phyloP scores from a whole-genome alignment of 92 coral and sea anemone species.

The Actinernus sp. region DNA sequence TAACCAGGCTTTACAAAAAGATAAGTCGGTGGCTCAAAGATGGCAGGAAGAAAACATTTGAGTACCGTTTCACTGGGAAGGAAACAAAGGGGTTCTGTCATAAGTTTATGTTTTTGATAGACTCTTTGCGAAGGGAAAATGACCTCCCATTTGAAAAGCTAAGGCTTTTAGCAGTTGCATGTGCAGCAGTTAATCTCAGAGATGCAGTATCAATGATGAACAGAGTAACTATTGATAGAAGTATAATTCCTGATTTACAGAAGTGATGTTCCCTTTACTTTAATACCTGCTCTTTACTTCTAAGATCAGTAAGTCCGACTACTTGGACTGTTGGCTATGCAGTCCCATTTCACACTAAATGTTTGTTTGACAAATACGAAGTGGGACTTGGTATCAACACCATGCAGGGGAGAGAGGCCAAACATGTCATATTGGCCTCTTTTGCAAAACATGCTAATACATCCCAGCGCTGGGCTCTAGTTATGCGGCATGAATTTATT shows the following conservation, averaged over 20 bases:
- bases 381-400: constrained; percentile 65
- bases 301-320: constrained; percentile 54
- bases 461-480: constrained; percentile 56
- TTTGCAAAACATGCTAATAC: constrained; percentile 74
- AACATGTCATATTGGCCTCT: constrained; percentile 55
- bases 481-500: constrained; percentile 70
- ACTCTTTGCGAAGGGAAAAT: no score
- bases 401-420: constrained; percentile 76
- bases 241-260: no score
- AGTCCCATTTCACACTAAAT: constrained; percentile 61
- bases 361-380: constrained; percentile 38
- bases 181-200: no score
- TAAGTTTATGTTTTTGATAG: constrained; percentile 36
- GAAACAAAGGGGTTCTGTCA: constrained; percentile 75
- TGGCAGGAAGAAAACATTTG: constrained; percentile 56
- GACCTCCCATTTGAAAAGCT: constrained; percentile 23
- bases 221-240: no score
- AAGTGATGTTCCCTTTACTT: no score
- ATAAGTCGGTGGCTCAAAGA: constrained; percentile 49
- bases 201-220: no score
- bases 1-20: constrained; percentile 30
- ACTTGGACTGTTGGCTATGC: constrained; percentile 77
- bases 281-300: no score
- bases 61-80: constrained; percentile 74
- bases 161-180: constrained; percentile 14